Conservation (phyloP, 2,888 invertebrate genomes). For the Galerucella nymphaeae region DNA sequence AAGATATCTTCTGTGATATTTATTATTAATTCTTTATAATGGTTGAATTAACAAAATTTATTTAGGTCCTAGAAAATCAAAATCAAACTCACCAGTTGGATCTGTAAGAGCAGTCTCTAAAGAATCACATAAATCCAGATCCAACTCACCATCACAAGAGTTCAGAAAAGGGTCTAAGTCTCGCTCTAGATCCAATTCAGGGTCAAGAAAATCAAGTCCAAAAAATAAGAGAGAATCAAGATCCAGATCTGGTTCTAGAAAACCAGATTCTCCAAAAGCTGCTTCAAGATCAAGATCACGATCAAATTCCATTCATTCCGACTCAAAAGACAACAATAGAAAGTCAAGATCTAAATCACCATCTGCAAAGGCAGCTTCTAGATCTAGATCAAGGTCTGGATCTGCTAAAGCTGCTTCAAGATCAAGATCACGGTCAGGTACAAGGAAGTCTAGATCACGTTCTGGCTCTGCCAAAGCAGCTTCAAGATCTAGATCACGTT, state of each 20-base stretch:
- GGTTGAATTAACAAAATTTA: background rate
- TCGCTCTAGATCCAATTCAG: slow-evolving; percentile 44
- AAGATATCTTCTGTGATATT: too few relatives aligned
- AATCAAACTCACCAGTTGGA: slow-evolving; percentile 24
- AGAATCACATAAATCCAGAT: slow-evolving; percentile 34
- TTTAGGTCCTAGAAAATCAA: slow-evolving; percentile 26
- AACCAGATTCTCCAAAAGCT: slow-evolving; percentile 37
- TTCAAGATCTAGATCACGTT: slow-evolving; percentile 48
- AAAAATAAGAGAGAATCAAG: slow-evolving; percentile 29
- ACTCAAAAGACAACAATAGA: background rate
- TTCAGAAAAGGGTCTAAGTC: slow-evolving; percentile 43
- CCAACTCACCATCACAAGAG: slow-evolving; percentile 37
- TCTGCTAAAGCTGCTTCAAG: slow-evolving; percentile 44
- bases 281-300: slow-evolving; percentile 45
- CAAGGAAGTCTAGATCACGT: slow-evolving; percentile 44
- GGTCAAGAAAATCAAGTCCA: slow-evolving; percentile 22
- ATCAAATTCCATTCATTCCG: slow-evolving; percentile 41
- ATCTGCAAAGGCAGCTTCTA: slow-evolving; percentile 5
- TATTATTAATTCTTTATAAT: too few relatives aligned
- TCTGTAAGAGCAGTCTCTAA: slow-evolving; percentile 22
- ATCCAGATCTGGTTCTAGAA: slow-evolving; percentile 53
- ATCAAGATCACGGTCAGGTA: slow-evolving; percentile 50
- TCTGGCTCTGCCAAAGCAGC: slow-evolving; percentile 41
- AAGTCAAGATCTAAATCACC: slow-evolving; percentile 23
- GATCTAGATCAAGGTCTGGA: slow-evolving; percentile 43